phyloP scores from a whole-genome alignment of 2,888 invertebrate genomes.

The Aplocera efformata region DNA sequence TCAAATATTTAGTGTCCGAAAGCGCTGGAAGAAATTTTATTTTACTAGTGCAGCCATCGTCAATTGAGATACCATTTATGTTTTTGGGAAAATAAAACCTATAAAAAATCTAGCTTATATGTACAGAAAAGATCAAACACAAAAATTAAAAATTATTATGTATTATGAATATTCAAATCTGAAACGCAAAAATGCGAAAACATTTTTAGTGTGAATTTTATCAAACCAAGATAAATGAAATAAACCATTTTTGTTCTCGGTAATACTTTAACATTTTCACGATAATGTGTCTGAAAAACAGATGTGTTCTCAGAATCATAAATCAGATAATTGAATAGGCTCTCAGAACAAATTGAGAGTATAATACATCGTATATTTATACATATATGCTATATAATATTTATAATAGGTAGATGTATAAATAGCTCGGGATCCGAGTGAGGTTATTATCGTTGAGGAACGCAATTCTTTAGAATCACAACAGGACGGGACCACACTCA shows the following conservation, averaged over 20 bases:
- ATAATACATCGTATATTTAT: conserved; percentile 4
- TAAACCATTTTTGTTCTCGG: too few relatives aligned
- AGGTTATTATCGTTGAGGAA: conserved; percentile 35
- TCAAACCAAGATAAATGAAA: too few relatives aligned
- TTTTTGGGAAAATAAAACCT: too few relatives aligned
- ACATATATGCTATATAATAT: conserved; percentile 8
- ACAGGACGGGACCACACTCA: conserved; percentile 43
- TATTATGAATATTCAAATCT: too few relatives aligned
- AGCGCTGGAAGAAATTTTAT: conserved; percentile 24
- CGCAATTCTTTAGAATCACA: conserved; percentile 55
- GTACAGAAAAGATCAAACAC: too few relatives aligned
- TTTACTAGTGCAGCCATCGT: conserved; percentile 9
- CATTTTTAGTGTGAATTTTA: not conserved
- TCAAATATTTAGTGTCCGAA: conserved; percentile 30
- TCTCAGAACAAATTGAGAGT: conserved; percentile 11
- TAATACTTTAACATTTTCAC: too few relatives aligned
- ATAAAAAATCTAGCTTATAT: too few relatives aligned
- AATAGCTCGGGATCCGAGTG: conserved; percentile 10
- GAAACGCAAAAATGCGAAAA: not conserved
- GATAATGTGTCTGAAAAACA: too few relatives aligned
- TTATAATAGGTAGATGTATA: conserved; percentile 1
- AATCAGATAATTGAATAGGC: conserved; percentile 21
- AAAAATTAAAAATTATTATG: too few relatives aligned
- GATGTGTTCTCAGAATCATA: conserved; percentile 11
- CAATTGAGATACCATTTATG: too few relatives aligned